These are phyloP conservation scores for Lamproptera curius DNA, from an alignment of 2,888 invertebrate genomes.

Conservation along the genomic window DNA sequence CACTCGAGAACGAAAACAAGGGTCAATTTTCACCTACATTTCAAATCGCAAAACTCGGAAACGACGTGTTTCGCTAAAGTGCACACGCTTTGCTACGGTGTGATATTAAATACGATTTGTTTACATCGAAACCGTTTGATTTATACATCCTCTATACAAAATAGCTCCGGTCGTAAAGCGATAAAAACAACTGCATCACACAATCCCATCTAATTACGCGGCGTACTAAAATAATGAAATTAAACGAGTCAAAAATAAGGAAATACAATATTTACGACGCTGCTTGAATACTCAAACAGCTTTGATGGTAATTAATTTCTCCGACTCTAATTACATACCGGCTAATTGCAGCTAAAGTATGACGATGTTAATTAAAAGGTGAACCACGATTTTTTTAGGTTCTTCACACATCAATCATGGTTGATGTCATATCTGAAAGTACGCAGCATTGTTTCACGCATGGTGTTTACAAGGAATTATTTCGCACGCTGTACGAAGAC, in stretches of 20 bases:
- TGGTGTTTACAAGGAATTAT: conserved; percentile 34
- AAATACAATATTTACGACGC: not conserved
- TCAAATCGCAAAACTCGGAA: conserved; percentile 44
- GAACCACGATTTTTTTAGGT: conserved; percentile 5
- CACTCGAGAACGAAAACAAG: conserved; percentile 45
- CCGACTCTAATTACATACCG: conserved; percentile 5
- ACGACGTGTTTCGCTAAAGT: conserved; percentile 44
- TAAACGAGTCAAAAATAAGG: not conserved
- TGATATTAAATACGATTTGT: not conserved
- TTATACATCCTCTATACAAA: not conserved
- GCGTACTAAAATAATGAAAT: not conserved
- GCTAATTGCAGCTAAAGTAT: conserved; percentile 1
- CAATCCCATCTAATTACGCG: not conserved
- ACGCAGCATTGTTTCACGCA: conserved; percentile 30
- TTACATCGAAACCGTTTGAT: too few relatives aligned
- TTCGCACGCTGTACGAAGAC: conserved; percentile 41
- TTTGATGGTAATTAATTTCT: conserved; percentile 2
- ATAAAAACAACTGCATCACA: not conserved
- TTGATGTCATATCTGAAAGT: conserved; percentile 16
- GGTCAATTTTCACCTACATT: conserved; percentile 60
- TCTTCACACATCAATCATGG: conserved; percentile 15
- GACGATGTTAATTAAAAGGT: conserved; percentile 11
- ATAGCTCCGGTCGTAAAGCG: not conserved
- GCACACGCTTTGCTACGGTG: conserved; percentile 20
- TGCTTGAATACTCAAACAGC: not conserved